These are phyloP conservation scores for Parambassis ranga DNA, from an alignment of 2,797 vertebrate species.

Conservation along the genomic window DNA sequence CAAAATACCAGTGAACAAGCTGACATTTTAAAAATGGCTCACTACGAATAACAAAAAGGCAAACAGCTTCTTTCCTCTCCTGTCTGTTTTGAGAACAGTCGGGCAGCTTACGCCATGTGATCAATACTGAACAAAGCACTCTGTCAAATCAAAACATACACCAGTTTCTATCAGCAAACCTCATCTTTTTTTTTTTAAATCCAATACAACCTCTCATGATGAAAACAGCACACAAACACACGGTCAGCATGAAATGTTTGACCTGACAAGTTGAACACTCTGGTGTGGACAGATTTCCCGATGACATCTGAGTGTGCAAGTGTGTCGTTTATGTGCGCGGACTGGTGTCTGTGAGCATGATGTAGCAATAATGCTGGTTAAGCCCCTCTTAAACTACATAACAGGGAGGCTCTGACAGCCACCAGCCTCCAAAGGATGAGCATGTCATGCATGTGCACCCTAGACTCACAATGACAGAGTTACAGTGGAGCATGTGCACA, in stretches of 20 bases:
- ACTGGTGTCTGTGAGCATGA: conserved; percentile 40
- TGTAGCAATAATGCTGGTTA: conserved; percentile 54
- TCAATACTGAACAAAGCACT: conserved; percentile 31
- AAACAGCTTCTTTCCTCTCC: conserved; percentile 14
- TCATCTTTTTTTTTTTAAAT: background rate
- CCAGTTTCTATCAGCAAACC: background rate
- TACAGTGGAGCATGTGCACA: background rate
- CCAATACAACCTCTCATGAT: background rate
- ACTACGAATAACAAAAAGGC: conserved; percentile 26
- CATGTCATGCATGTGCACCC: conserved; percentile 22
- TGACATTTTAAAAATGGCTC: conserved; percentile 57
- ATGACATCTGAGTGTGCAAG: conserved; percentile 7
- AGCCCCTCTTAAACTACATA: conserved; percentile 59
- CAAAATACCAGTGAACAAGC: conserved; percentile 53
- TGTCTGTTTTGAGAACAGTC: conserved; percentile 1
- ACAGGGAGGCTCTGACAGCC: conserved; percentile 44
- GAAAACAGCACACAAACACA: conserved; percentile 13
- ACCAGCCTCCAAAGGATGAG: conserved; percentile 40
- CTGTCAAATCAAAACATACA: conserved; percentile 8
- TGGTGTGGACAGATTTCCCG: conserved; percentile 40
- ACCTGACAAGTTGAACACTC: conserved; percentile 52
- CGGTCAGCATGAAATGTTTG: conserved; percentile 37
- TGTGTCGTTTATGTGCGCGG: conserved; percentile 41
- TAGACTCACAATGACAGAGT: background rate
- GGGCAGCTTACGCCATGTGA: conserved; percentile 26